Percentiles rank a stretch among this genome's conserved stretches.
phyloP scores from a whole-genome alignment of 2,888 invertebrate genomes.

The Agriopis aurantiaria region DNA sequence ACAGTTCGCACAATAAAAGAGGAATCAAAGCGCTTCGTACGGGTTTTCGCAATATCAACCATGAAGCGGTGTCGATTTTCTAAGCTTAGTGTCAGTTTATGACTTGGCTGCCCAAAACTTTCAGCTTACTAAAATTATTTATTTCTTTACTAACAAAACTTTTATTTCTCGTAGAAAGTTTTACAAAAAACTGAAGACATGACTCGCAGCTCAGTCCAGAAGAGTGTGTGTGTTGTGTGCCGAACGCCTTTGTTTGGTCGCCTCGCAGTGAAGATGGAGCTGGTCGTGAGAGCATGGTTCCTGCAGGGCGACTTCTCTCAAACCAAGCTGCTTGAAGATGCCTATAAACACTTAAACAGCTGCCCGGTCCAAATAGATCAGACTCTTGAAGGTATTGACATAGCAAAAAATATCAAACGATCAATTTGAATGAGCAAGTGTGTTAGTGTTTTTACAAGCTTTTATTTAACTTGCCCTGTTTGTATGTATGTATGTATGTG shows the following conservation, averaged over 20 bases:
- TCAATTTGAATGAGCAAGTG: too few relatives aligned
- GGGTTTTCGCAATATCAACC: too few relatives aligned
- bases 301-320: conserved; percentile 97
- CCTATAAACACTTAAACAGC: conserved; percentile 95
- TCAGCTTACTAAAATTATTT: background rate
- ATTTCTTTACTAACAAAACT: background rate
- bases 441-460: too few relatives aligned
- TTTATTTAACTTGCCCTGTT: too few relatives aligned
- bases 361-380: conserved; percentile 89
- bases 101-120: too few relatives aligned
- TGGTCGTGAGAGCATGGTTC: conserved; percentile 99
- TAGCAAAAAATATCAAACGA: too few relatives aligned
- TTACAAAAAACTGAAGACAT: conserved; percentile 97
- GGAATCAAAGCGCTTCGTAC: too few relatives aligned
- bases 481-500: too few relatives aligned
- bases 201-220: conserved; percentile 98
- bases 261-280: conserved; percentile 96
- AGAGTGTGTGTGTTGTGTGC: conserved; percentile 98
- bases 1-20: too few relatives aligned
- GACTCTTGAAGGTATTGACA: conserved; percentile 76
- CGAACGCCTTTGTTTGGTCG: conserved; percentile 96
- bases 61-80: too few relatives aligned
- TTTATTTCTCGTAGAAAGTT: conserved; percentile 89
- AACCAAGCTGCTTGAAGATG: conserved; percentile 95
- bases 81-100: too few relatives aligned